Evolutionary conservation across 2,888 invertebrate species (phyloP).

Genomic region (Xestia c-nigrum): DNA sequence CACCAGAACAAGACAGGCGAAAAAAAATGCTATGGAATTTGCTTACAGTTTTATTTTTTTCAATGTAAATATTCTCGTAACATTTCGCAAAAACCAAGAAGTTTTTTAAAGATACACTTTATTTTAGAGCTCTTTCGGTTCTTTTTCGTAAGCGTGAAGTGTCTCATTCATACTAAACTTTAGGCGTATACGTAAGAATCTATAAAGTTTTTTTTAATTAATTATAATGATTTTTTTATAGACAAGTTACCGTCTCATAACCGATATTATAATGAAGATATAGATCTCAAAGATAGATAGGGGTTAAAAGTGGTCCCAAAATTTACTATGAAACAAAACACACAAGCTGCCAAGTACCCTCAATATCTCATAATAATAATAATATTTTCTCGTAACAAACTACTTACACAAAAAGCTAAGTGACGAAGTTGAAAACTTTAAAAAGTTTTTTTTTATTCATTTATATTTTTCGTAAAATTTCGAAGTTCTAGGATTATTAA

Average conservation of each 20-base stretch:
- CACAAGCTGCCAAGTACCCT: conserved; percentile 78
- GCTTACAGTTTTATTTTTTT: conserved; percentile 86
- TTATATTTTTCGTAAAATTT: conserved; percentile 69
- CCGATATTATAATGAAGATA: conserved; percentile 63
- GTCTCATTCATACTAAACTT: conserved; percentile 87
- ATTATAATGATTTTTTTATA: conserved; percentile 58
- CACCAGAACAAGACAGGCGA: conserved; percentile 82
- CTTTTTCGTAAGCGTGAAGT: conserved; percentile 77
- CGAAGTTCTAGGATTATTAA: conserved; percentile 77
- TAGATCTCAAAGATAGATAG: conserved; percentile 75
- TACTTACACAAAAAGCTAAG: conserved; percentile 84
- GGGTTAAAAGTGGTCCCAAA: conserved; percentile 88
- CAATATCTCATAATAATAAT: conserved; percentile 70
- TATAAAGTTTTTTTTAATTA: conserved; percentile 58
- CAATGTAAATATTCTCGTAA: conserved; percentile 86
- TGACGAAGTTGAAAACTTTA: conserved; percentile 74
- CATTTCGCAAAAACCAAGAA: conserved; percentile 82
- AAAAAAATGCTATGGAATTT: conserved; percentile 87
- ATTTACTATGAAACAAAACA: conserved; percentile 89
- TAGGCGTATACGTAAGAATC: conserved; percentile 72
- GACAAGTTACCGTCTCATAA: conserved; percentile 55
- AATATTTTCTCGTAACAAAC: conserved; percentile 74
- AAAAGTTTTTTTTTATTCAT: conserved; percentile 61
- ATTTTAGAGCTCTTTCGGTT: conserved; percentile 72
- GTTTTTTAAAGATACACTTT: conserved; percentile 73